phyloP scores from a whole-genome alignment of 2,888 invertebrate genomes.

The Hoplodrina blanda region DNA sequence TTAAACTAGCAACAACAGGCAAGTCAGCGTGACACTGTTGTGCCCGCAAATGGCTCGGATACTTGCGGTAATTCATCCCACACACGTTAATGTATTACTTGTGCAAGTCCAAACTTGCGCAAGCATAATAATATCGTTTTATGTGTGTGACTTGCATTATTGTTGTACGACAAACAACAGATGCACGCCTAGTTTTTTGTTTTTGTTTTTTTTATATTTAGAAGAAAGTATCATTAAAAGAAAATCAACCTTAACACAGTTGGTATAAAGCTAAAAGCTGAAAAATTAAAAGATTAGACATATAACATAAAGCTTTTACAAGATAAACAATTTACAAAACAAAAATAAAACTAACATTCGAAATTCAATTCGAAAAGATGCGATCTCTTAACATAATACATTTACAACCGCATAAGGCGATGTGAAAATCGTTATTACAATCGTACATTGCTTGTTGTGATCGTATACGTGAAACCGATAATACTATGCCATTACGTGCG shows the following conservation, averaged over 20 bases:
- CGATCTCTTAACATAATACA: constrained; percentile 14
- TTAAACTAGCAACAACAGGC: no score
- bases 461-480: constrained; percentile 65
- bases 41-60: no score
- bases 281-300: no score
- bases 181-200: neutral
- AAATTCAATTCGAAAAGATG: constrained; percentile 1
- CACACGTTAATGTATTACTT: no score
- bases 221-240: neutral
- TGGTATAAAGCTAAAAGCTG: neutral
- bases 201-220: neutral
- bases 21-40: no score
- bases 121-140: no score
- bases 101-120: no score
- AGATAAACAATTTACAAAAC: neutral
- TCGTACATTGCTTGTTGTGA: constrained; percentile 68
- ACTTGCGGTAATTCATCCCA: no score
- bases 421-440: constrained; percentile 56
- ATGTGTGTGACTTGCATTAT: no score
- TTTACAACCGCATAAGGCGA: constrained; percentile 23
- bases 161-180: no score
- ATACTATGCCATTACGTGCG: constrained; percentile 65
- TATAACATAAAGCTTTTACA: no score
- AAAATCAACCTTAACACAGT: neutral
- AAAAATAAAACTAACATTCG: neutral